These are phyloP conservation scores for Anthopleura xanthogrammica DNA, from an alignment of 92 coral and sea anemone species.

Conservation along the genomic window DNA sequence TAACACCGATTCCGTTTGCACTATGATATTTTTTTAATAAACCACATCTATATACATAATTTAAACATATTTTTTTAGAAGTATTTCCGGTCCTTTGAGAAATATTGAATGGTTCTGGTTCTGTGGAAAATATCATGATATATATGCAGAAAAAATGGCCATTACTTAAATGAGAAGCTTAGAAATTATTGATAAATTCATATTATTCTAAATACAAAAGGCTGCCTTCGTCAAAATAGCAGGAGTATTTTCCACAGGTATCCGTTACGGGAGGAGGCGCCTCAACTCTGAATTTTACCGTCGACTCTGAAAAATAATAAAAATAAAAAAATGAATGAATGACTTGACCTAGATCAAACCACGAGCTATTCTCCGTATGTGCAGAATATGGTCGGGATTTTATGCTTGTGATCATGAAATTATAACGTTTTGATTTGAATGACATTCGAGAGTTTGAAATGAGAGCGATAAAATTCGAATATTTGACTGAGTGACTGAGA, in stretches of 20 bases:
- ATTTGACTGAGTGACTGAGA: no score
- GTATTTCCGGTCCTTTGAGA: neutral
- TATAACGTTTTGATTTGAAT: no score
- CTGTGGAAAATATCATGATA: no score
- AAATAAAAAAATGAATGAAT: neutral
- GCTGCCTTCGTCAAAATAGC: constrained; percentile 68
- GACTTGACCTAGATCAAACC: neutral
- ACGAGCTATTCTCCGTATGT: no score
- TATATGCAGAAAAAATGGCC: no score
- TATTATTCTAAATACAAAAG: constrained; percentile 43
- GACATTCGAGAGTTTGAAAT: no score
- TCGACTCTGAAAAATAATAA: constrained; percentile 23
- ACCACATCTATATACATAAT: constrained; percentile 4
- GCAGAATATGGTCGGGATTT: no score
- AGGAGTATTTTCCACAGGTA: constrained; percentile 53
- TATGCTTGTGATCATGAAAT: neutral
- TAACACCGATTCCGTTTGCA: neutral
- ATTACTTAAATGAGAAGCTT: neutral
- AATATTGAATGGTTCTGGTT: neutral
- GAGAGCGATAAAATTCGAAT: no score
- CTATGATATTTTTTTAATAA: neutral
- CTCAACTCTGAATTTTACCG: constrained; percentile 20
- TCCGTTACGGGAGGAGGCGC: constrained; percentile 24
- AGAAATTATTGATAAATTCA: neutral
- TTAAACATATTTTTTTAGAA: neutral